Evolutionary conservation across 2,888 invertebrate genomes (phyloP).

Genomic region (Trissoscelio sp.): DNA sequence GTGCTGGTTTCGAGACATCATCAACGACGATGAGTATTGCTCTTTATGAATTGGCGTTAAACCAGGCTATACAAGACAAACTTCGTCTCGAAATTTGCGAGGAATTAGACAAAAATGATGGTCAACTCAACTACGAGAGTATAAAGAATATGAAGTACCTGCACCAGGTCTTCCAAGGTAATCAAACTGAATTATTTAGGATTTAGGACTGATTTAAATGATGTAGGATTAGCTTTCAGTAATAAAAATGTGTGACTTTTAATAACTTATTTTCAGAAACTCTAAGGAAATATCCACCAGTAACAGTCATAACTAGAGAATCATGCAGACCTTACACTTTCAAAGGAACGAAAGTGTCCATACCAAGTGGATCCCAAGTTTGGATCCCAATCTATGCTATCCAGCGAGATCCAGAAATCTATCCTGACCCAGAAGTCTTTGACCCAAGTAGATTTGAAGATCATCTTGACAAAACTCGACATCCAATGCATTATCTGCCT

Average conservation of each 20-base stretch:
- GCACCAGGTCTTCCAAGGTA: no score
- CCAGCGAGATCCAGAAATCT: slow-evolving; percentile 19
- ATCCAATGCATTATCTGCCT: slow-evolving; percentile 36
- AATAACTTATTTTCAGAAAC: slow-evolving; percentile 40
- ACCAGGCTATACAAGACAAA: slow-evolving; percentile 81
- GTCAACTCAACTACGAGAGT: no score
- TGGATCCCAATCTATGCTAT: slow-evolving; percentile 24
- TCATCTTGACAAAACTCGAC: neutral
- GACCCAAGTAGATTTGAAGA: slow-evolving; percentile 37
- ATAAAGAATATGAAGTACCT: no score
- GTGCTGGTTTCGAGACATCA: slow-evolving; percentile 84
- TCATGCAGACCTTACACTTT: slow-evolving; percentile 25
- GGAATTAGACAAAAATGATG: slow-evolving; percentile 75
- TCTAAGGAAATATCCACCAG: slow-evolving; percentile 26
- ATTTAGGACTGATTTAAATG: no score
- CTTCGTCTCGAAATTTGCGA: slow-evolving; percentile 80
- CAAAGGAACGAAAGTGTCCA: slow-evolving; percentile 22
- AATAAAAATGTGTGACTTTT: no score
- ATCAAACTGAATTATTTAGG: no score
- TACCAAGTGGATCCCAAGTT: neutral
- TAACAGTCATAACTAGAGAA: neutral
- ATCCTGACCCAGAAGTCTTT: no score
- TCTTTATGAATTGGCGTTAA: slow-evolving; percentile 82
- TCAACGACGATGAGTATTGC: slow-evolving; percentile 82
- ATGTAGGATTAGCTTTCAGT: no score